These are phyloP conservation scores for Drosophila bocqueti DNA, from an alignment of 1,140 invertebrate species.

Conservation along the genomic window DNA sequence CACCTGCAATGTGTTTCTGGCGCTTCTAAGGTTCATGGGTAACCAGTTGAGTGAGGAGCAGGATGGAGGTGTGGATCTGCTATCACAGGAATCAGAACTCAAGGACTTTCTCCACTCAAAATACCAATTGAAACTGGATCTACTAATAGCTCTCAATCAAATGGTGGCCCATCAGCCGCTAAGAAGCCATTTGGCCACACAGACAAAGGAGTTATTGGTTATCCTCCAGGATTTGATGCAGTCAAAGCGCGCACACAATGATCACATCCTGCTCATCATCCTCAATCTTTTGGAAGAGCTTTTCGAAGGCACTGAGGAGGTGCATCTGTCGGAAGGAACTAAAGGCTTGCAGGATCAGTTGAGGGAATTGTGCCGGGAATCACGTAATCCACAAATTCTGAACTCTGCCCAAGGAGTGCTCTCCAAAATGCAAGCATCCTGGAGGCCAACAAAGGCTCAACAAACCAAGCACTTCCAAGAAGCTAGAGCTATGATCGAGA, in stretches of 20 bases:
- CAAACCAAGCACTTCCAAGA: constrained; percentile 42
- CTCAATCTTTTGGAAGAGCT: constrained; percentile 73
- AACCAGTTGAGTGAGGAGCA: constrained; percentile 8
- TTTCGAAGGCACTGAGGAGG: constrained; percentile 49
- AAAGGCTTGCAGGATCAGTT: constrained; percentile 30
- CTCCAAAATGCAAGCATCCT: constrained; percentile 25
- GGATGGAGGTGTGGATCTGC: constrained; percentile 43
- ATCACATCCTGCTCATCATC: constrained; percentile 66
- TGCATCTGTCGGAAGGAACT: constrained; percentile 33
- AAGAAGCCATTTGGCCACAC: constrained; percentile 54
- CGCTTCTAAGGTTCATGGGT: constrained; percentile 50
- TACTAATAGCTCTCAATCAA: constrained; percentile 67
- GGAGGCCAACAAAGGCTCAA: not conserved
- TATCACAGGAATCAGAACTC: constrained; percentile 67
- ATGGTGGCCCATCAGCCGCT: constrained; percentile 68
- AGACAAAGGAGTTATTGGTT: constrained; percentile 59
- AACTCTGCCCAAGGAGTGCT: constrained; percentile 45
- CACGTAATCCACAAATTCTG: constrained; percentile 35
- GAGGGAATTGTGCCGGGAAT: constrained; percentile 10
- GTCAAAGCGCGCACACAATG: not conserved
- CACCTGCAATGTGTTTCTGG: constrained; percentile 68
- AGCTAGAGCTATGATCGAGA: constrained; percentile 66
- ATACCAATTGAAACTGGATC: constrained; percentile 66
- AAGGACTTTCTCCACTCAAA: constrained; percentile 58
- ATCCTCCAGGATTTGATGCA: constrained; percentile 54